These are phyloP conservation scores for Amblyteles armatorius DNA, from an alignment of 2,888 invertebrate species.

Conservation along the genomic window DNA sequence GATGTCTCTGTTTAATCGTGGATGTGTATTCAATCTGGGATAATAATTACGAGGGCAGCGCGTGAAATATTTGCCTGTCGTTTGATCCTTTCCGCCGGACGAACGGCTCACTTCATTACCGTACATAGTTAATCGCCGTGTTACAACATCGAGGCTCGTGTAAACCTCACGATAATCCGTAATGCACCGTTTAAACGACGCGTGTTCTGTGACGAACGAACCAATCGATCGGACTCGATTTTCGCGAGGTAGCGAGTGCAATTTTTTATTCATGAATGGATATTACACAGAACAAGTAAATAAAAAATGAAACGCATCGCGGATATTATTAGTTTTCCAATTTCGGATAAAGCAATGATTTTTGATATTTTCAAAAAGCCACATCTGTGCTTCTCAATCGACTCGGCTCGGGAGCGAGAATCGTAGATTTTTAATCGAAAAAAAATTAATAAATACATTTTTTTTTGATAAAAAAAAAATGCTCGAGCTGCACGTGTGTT, in stretches of 20 bases:
- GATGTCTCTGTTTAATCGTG: background rate
- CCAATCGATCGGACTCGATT: background rate
- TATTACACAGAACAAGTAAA: background rate
- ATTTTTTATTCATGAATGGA: background rate
- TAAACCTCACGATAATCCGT: background rate
- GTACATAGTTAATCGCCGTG: background rate
- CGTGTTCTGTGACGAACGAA: background rate
- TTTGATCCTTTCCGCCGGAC: conserved; percentile 7
- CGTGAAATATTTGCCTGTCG: conserved; percentile 19
- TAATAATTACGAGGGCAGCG: conserved; percentile 5
- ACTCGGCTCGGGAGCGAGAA: background rate
- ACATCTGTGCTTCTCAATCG: background rate
- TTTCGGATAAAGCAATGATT: too few relatives aligned
- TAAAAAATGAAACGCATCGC: too few relatives aligned
- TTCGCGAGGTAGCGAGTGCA: background rate
- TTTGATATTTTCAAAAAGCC: too few relatives aligned
- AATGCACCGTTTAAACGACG: background rate
- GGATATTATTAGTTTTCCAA: too few relatives aligned
- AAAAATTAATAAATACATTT: too few relatives aligned
- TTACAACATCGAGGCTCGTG: conserved; percentile 3
- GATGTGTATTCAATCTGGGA: conserved; percentile 9
- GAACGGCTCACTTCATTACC: conserved; percentile 7
- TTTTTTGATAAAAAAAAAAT: conserved; percentile 13
- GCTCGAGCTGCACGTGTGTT: conserved; percentile 1
- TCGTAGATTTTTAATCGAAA: background rate